A percentile compares a stretch with the other conserved stretches of the same genome.
Conservation (phyloP, 53 echinoderm and acorn worm species). For the Astropecten irregularis region DNA sequence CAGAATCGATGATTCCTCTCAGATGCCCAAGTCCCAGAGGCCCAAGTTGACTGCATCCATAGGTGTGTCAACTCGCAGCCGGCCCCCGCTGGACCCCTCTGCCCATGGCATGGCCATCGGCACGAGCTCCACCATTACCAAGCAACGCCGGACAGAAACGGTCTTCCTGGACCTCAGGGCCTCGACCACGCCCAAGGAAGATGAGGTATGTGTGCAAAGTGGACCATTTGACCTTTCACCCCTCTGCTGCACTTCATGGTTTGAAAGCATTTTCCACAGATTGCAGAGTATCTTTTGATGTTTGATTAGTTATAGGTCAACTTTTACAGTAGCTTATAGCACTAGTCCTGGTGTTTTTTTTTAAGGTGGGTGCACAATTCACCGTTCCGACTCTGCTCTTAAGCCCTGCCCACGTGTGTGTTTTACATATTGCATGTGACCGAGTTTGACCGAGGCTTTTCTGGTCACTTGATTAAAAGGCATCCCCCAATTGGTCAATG, state of each 20-base stretch:
- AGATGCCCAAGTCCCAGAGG: neutral
- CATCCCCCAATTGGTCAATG: no score
- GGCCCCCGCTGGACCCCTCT: conserved; percentile 45
- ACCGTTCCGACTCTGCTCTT: no score
- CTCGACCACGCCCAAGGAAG: conserved; percentile 42
- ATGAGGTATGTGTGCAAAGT: conserved; percentile 53
- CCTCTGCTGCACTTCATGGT: neutral
- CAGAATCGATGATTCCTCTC: conserved; percentile 33
- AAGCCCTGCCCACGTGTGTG: no score
- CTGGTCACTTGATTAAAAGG: no score
- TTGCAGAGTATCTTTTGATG: no score
- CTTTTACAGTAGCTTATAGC: no score
- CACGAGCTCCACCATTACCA: neutral
- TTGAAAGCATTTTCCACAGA: no score
- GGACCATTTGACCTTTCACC: neutral
- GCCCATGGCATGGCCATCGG: conserved; percentile 39
- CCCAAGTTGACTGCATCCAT: conserved; percentile 17
- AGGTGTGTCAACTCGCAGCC: conserved; percentile 32
- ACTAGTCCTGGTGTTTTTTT: no score
- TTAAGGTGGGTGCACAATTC: no score
- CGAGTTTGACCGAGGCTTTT: no score
- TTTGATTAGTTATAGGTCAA: no score
- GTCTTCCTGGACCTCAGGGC: conserved; percentile 79
- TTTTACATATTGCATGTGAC: no score
- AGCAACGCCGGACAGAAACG: conserved; percentile 72